These are phyloP conservation scores for Collichthys lucidus DNA, from an alignment of 2,113 vertebrate species.

Conservation along the genomic window DNA sequence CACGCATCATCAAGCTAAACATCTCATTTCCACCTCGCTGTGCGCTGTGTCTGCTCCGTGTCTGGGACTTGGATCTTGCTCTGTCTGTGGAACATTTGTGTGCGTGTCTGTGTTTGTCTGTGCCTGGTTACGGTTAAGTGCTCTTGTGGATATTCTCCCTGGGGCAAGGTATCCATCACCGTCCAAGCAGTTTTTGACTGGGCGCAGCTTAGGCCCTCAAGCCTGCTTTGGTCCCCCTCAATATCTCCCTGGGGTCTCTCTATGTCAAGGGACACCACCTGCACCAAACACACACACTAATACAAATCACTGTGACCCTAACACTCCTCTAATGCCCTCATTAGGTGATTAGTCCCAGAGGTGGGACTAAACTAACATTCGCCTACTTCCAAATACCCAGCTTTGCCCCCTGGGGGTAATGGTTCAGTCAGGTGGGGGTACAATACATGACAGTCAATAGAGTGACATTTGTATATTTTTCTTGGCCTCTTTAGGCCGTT, in stretches of 20 bases:
- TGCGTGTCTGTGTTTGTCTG: slow-evolving; percentile 58
- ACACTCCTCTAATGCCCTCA: slow-evolving; percentile 79
- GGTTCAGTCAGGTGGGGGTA: slow-evolving; percentile 37
- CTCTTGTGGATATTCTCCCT: slow-evolving; percentile 75
- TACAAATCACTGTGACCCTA: slow-evolving; percentile 78
- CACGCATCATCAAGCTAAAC: slow-evolving; percentile 83
- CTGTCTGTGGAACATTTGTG: slow-evolving; percentile 55
- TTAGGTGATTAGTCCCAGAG: slow-evolving; percentile 83
- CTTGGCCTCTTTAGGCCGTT: not conserved
- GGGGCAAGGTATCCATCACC: slow-evolving; percentile 85
- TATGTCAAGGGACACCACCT: slow-evolving; percentile 76
- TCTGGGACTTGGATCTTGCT: slow-evolving; percentile 69
- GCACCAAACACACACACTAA: slow-evolving; percentile 65
- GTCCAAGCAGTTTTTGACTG: slow-evolving; percentile 78
- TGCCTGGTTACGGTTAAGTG: slow-evolving; percentile 76
- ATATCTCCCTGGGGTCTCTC: slow-evolving; percentile 69
- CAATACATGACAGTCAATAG: slow-evolving; percentile 33
- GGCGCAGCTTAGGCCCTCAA: slow-evolving; percentile 70
- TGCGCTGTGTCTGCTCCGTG: slow-evolving; percentile 71
- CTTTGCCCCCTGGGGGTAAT: slow-evolving; percentile 55
- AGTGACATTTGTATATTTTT: slow-evolving; percentile 27
- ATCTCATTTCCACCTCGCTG: slow-evolving; percentile 81
- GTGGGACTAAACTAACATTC: slow-evolving; percentile 73
- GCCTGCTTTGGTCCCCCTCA: slow-evolving; percentile 66
- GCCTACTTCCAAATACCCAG: slow-evolving; percentile 57